Base-by-base conservation (phyloP, 2,797 vertebrate genomes). In the Enteromius paludinosus region DNA sequence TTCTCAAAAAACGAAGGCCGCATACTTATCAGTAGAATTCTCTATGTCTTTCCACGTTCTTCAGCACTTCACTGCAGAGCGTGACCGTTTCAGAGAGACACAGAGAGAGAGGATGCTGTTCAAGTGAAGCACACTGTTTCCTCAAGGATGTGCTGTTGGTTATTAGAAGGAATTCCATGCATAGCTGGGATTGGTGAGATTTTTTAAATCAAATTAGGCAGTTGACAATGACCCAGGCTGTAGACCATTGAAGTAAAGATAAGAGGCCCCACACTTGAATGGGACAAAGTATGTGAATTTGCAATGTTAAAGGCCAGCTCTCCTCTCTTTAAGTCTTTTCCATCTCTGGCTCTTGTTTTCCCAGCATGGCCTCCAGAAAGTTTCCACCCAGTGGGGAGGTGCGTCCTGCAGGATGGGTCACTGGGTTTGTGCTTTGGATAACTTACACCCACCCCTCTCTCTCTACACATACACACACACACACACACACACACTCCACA, bases 21-120 rank as follows among this genome's bases (percentile, higher is more conserved):
- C 59, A 61, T 82, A 88, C 69, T 71, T 83, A 84, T 86, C 78
- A 82, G 70, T 79, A 81, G 78, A 79, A 87, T 85, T 86, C 33
- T 35, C 47, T 61, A 35, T 11, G 23, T 59, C 69, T 23, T 41
- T 79, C 81, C 33, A 14, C 35, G 14, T 62, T 84, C 65, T 85
- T 86, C 87, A 83, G 79, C 87, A 83, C 74, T 59, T 81, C 69
- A 64, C 52, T 83, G 85, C 25, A 69, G 78, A 78, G 20, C 61
- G 15, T 38, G 49, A 79, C 54, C 35, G 38, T 4, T 52, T 49
- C 25, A 69, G 47, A 82, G 35, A 69, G 25, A 75, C 30, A 65
- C 33, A 72, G 30, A 74, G 41, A 64, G 23, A 73, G 56, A 41
- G 59, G 17, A 41, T n/a, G 33, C 68, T 45, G 20, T 17, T 11